Evolutionary conservation across 2,888 invertebrate genomes (phyloP).

Genomic region (Rhagium mordax): DNA sequence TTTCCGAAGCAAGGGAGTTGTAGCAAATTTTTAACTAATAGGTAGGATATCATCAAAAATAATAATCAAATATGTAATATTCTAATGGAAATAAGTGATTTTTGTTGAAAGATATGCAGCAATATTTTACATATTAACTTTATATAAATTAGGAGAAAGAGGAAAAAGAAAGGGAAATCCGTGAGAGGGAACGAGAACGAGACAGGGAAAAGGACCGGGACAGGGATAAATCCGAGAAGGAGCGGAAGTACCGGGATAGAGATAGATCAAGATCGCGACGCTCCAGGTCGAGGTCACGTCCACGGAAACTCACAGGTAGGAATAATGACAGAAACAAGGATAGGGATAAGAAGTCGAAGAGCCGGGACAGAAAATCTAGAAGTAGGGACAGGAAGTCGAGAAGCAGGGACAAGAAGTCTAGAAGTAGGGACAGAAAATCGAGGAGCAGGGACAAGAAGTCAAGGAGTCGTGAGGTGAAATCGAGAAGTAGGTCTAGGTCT

Average conservation of each 20-base stretch:
- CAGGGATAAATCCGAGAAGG: slow-evolving; percentile 66
- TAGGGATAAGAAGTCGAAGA: slow-evolving; percentile 47
- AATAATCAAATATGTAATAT: too few relatives aligned
- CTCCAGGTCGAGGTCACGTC: slow-evolving; percentile 60
- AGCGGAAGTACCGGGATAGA: slow-evolving; percentile 71
- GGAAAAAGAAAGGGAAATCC: slow-evolving; percentile 74
- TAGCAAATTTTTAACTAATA: too few relatives aligned
- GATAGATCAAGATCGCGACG: slow-evolving; percentile 65
- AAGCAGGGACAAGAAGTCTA: slow-evolving; percentile 50
- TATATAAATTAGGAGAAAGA: slow-evolving; percentile 83
- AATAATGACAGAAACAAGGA: slow-evolving; percentile 42
- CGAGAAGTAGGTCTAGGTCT: slow-evolving; percentile 59
- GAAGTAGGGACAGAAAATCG: slow-evolving; percentile 56
- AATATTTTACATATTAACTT: too few relatives aligned
- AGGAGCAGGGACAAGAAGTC: slow-evolving; percentile 56
- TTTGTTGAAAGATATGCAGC: too few relatives aligned
- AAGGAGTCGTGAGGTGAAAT: slow-evolving; percentile 42
- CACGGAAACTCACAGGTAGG: too few relatives aligned
- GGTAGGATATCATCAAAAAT: too few relatives aligned
- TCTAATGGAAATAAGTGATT: too few relatives aligned
- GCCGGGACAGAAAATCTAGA: slow-evolving; percentile 50
- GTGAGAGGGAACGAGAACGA: slow-evolving; percentile 70
- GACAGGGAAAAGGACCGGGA: slow-evolving; percentile 70
- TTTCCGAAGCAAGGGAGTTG: too few relatives aligned
- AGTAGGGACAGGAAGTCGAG: slow-evolving; percentile 56